Evolutionary conservation across 2,113 vertebrate species (phyloP), one percentile per base, ranked within the genome.

Genomic region (Cavia porcellus): DNA sequence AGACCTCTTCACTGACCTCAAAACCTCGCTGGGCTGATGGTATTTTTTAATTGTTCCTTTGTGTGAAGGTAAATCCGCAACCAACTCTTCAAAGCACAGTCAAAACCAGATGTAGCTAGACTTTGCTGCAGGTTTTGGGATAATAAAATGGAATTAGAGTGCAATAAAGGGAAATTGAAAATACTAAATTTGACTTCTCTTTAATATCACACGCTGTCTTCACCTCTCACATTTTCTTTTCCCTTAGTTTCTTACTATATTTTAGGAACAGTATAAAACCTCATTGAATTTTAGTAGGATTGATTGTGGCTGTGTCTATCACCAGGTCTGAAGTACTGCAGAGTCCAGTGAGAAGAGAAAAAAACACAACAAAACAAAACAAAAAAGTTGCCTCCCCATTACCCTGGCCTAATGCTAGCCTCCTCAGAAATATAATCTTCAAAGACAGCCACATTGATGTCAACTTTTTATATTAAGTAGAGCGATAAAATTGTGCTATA

Each of bases 151-250:
- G n/a, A 93, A 79, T 57, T 59, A 70, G 17, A 87, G 55, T 28
- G 1, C 38, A 72, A 42, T 79, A 66, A 93, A 87, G 47, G 68
- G 84, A 89, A 92, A 94, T n/a, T 86, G 19, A 85, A 89, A 89
- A 62, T 64, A 72, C 32, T 24, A 32, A 84, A 59, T 59, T 55
- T 42, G n/a, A n/a, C n/a, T 90, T 93, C 15, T 72, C n/a, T 77
- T 77, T 20, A 77, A 87, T 72, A 12, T 57, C 50, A 82, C 5
- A 30, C 5, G 8, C 70, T 75, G 12, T 38, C 47, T 30, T 64
- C 8, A 30, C 47, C 50, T n/a, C 24, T 5, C 35, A 66, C 7
- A 7, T n/a, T 38, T 13, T 74, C 47, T 95, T 45, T 90, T 42
- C 11, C 30, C 47, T 30, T 8, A 55, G 57, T 14, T 47, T 75